These are phyloP conservation scores for Girardinus metallicus DNA, from an alignment of 2,797 vertebrate genomes.

Conservation along the genomic window DNA sequence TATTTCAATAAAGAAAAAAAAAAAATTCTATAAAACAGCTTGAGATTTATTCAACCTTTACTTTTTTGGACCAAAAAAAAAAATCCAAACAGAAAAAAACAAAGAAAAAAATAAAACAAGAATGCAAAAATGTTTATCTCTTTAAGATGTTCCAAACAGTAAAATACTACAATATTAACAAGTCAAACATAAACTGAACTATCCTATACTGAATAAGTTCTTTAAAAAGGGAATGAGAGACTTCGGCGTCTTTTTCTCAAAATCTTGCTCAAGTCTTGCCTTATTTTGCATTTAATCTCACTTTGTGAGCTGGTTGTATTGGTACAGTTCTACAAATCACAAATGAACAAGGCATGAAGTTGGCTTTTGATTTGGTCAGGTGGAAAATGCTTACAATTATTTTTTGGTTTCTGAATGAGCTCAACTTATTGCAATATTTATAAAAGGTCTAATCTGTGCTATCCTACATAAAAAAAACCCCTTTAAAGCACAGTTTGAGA, in stretches of 20 bases:
- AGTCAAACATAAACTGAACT: background rate
- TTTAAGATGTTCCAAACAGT: no score
- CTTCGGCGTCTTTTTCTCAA: no score
- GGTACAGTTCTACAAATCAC: background rate
- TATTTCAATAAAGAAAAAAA: background rate
- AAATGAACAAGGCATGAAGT: background rate
- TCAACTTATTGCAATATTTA: background rate
- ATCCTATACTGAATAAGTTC: background rate
- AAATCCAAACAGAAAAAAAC: background rate
- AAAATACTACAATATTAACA: background rate
- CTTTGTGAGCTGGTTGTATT: no score
- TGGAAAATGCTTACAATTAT: background rate
- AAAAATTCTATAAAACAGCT: background rate
- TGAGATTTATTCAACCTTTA: background rate
- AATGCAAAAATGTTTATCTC: background rate
- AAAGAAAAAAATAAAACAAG: no score
- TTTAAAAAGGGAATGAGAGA: no score
- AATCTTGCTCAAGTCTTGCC: no score
- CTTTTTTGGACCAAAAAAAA: background rate
- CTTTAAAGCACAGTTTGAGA: background rate
- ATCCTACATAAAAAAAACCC: background rate
- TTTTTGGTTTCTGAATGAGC: background rate
- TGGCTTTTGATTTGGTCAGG: background rate
- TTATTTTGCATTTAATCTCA: no score
- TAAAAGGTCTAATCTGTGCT: background rate